Evolutionary conservation across 2,888 invertebrate species (phyloP).

Genomic region (Brachyptera putata): DNA sequence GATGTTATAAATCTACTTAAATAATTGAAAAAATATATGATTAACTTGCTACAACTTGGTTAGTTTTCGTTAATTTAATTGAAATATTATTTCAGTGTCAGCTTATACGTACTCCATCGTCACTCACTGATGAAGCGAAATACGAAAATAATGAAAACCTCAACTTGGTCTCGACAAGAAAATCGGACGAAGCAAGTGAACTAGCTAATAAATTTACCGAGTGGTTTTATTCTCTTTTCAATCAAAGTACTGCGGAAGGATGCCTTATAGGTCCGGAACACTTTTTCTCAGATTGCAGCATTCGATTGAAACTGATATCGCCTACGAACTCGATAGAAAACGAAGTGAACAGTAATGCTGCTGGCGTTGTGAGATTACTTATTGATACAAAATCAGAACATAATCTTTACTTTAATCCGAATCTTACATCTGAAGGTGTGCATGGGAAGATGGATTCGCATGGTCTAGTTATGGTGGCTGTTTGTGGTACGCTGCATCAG

Average conservation of each 20-base stretch:
- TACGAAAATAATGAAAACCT: too few species aligned
- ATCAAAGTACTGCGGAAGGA: conserved; percentile 38
- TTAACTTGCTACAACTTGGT: too few species aligned
- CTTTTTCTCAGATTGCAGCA: conserved; percentile 53
- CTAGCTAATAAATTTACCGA: conserved; percentile 53
- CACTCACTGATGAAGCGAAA: too few species aligned
- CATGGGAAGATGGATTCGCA: conserved; percentile 56
- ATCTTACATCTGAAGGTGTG: conserved; percentile 53
- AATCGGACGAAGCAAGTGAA: conserved; percentile 40
- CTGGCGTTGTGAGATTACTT: conserved; percentile 44
- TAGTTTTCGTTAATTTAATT: too few species aligned
- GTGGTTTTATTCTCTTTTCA: conserved; percentile 55
- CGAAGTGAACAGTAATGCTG: conserved; percentile 40
- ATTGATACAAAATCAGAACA: conserved; percentile 44
- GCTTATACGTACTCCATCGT: too few species aligned
- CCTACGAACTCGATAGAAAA: conserved; percentile 36
- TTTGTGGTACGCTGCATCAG: conserved; percentile 60
- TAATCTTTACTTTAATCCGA: conserved; percentile 57
- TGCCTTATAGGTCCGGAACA: conserved; percentile 47
- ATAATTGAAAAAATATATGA: too few species aligned
- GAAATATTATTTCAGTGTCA: too few species aligned
- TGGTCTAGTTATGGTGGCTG: conserved; percentile 57
- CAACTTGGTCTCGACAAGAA: too few species aligned
- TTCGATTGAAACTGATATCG: conserved; percentile 41
- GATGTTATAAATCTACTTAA: too few species aligned